phyloP scores from a whole-genome alignment of 2,797 vertebrate genomes.

The Picus viridis region DNA sequence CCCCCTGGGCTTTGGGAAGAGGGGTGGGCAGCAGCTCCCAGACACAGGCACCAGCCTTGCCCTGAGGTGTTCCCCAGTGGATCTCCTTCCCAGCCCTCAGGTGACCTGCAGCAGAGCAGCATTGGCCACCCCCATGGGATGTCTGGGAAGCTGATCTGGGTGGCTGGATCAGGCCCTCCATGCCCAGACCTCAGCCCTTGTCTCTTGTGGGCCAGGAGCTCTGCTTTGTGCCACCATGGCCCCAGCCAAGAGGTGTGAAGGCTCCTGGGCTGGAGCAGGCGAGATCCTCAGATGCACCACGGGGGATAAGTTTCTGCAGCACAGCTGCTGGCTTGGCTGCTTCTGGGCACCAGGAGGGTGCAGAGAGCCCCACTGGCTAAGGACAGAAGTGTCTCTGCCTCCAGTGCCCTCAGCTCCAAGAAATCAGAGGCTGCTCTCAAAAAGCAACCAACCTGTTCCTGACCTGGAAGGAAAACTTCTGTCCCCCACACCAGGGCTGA shows the following conservation, averaged over 20 bases:
- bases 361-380: background rate
- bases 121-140: rapidly evolving
- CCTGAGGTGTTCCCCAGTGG: rapidly evolving
- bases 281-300: background rate
- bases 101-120: background rate
- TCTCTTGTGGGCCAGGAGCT: background rate
- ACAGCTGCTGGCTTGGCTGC: background rate
- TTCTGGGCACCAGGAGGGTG: background rate
- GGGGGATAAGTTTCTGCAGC: background rate
- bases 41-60: background rate
- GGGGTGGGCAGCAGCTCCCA: background rate
- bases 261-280: background rate
- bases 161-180: rapidly evolving
- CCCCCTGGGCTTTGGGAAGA: background rate
- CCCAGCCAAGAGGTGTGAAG: rapidly evolving
- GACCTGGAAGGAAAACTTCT: background rate
- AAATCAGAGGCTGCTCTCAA: background rate
- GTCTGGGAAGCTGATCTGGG: background rate
- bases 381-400: background rate
- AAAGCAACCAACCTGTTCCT: background rate
- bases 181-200: background rate
- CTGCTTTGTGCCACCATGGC: rapidly evolving
- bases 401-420: background rate
- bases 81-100: background rate
- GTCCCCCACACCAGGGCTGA: background rate